A percentile compares a stretch with the other conserved stretches of the same genome.
phyloP scores from a whole-genome alignment of 1,140 invertebrate species.

The Zaprionus lachaisei region DNA sequence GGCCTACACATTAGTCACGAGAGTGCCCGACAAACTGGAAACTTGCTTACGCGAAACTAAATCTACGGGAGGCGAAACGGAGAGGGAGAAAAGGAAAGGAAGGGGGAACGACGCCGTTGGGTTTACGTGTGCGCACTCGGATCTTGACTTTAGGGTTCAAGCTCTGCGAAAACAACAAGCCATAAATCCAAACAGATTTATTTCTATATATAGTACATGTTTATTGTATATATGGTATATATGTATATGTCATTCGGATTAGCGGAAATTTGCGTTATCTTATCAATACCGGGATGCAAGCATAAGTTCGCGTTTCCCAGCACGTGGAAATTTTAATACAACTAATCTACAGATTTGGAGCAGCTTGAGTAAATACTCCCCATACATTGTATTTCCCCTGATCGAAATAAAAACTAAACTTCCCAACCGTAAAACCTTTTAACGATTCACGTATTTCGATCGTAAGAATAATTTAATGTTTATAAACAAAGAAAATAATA shows the following conservation, averaged over 20 bases:
- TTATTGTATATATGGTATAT: conserved; percentile 7
- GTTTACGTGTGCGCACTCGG: conserved; percentile 17
- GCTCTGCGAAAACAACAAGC: conserved; percentile 41
- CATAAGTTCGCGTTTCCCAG: conserved; percentile 38
- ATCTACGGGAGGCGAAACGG: neutral
- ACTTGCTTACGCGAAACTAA: conserved; percentile 4
- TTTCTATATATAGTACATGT: conserved; percentile 21
- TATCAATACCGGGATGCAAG: conserved; percentile 18
- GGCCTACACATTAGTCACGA: conserved; percentile 46
- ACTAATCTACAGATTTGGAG: conserved; percentile 15
- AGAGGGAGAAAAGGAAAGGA: neutral
- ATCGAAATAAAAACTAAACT: neutral
- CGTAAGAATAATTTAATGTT: neutral
- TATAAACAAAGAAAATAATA: neutral
- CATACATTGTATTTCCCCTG: neutral
- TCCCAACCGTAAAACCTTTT: neutral
- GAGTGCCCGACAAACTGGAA: conserved; percentile 3
- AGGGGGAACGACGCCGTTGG: neutral
- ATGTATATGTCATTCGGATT: conserved; percentile 22
- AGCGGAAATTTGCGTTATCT: conserved; percentile 26
- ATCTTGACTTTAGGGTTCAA: conserved; percentile 25
- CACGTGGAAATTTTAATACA: conserved; percentile 31
- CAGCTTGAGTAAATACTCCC: neutral
- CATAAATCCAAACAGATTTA: conserved; percentile 36
- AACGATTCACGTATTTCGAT: neutral